A percentile compares a stretch with the other conserved stretches of the same genome.
These are phyloP conservation scores for Isichthys henryi DNA, from an alignment of 2,113 vertebrate species.

Conservation along the genomic window DNA sequence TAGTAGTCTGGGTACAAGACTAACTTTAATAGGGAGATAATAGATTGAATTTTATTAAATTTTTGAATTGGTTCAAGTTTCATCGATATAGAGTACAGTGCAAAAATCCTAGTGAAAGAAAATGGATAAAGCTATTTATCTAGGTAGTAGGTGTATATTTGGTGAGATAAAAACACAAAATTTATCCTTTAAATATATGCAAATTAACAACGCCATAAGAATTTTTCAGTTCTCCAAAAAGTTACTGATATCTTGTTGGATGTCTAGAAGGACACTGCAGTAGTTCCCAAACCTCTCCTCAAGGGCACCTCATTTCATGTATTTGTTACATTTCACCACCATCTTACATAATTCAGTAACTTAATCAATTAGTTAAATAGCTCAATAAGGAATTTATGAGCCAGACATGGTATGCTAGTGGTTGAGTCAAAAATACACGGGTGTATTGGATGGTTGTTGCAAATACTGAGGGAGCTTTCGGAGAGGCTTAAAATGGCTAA, in stretches of 20 bases:
- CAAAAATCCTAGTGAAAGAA: background rate
- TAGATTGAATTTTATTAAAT: background rate
- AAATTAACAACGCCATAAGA: background rate
- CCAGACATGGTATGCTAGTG: background rate
- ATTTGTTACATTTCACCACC: background rate
- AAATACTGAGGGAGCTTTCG: background rate
- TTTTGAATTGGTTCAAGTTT: background rate
- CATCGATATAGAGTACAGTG: background rate
- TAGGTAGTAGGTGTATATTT: background rate
- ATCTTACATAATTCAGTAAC: background rate
- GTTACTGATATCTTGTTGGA: background rate
- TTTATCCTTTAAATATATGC: background rate
- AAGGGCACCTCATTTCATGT: background rate
- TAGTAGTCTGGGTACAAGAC: background rate
- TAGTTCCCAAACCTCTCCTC: background rate
- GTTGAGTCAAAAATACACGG: background rate
- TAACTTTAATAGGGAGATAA: background rate
- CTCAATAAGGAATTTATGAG: background rate
- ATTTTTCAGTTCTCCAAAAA: background rate
- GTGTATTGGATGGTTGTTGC: background rate
- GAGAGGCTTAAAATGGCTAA: background rate
- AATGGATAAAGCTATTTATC: background rate
- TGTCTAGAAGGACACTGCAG: background rate
- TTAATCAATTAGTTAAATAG: background rate
- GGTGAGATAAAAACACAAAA: background rate